These are phyloP conservation scores for Lepisosteus oculatus DNA, from an alignment of 2,113 vertebrate species.

Conservation along the genomic window DNA sequence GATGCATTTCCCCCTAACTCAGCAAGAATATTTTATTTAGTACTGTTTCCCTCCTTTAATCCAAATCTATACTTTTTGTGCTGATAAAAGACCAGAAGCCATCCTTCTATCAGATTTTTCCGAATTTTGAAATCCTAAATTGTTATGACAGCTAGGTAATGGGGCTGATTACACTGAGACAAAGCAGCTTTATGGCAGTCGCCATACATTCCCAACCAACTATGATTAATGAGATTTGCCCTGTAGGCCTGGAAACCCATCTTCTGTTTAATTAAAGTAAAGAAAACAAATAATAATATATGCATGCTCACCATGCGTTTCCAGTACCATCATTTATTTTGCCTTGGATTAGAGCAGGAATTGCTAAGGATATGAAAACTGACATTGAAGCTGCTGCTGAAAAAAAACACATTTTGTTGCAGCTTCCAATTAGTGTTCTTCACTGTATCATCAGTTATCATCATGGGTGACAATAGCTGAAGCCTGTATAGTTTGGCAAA, in stretches of 20 bases:
- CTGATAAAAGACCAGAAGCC: background rate
- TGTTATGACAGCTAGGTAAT: background rate
- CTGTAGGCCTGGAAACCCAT: conserved; percentile 6
- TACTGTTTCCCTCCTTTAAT: no score
- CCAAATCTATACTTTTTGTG: background rate
- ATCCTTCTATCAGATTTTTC: background rate
- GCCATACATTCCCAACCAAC: background rate
- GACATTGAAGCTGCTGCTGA: background rate
- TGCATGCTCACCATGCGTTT: background rate
- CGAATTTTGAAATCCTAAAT: background rate
- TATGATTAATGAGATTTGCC: conserved; percentile 5
- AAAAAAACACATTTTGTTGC: background rate
- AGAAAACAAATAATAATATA: conserved; percentile 3
- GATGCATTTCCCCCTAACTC: no score
- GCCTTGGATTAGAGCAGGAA: background rate
- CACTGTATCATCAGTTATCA: background rate
- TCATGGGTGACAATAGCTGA: background rate
- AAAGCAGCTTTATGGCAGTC: background rate
- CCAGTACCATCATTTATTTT: background rate
- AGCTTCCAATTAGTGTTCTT: background rate
- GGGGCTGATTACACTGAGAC: conserved; percentile 1
- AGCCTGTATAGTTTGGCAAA: background rate
- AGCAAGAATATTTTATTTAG: no score
- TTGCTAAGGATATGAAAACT: background rate
- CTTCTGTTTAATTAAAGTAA: background rate